A percentile compares a stretch with the other conserved stretches of the same genome.
phyloP scores from a whole-genome alignment of 2,113 vertebrate genomes.

The Muntiacus reevesi region DNA sequence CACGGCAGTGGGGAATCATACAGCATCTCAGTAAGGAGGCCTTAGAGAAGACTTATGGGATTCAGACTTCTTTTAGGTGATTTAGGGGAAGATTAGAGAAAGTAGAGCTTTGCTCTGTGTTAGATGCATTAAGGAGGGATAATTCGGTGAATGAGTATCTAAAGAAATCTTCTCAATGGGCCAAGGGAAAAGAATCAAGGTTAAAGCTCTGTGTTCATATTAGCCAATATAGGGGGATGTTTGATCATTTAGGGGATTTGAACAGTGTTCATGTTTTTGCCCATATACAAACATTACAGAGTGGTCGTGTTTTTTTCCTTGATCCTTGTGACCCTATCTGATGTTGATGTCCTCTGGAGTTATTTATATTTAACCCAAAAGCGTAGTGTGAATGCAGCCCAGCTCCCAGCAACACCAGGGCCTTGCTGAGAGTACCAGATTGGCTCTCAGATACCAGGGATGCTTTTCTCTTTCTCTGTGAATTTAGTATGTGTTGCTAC shows the following conservation, averaged over 20 bases:
- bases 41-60: not conserved
- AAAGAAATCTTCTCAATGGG: not conserved
- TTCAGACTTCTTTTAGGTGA: not conserved
- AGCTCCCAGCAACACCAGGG: not conserved
- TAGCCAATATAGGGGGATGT: not conserved
- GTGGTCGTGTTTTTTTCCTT: not conserved
- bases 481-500: not conserved
- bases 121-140: not conserved
- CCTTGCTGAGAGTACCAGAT: not conserved
- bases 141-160: not conserved
- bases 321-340: not conserved
- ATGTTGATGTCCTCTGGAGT: not conserved
- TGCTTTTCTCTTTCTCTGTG: not conserved
- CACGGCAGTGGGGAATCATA: not conserved
- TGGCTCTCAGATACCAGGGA: not conserved
- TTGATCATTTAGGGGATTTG: not conserved
- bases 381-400: not conserved
- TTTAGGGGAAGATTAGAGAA: not conserved
- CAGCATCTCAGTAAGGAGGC: not conserved
- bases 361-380: not conserved
- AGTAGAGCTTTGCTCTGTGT: not conserved
- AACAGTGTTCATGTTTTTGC: not conserved
- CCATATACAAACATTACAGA: not conserved
- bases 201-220: not conserved
- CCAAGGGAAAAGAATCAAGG: not conserved